Base-by-base conservation (phyloP, 2,113 vertebrate species). In the Barnardius zonarius region DNA sequence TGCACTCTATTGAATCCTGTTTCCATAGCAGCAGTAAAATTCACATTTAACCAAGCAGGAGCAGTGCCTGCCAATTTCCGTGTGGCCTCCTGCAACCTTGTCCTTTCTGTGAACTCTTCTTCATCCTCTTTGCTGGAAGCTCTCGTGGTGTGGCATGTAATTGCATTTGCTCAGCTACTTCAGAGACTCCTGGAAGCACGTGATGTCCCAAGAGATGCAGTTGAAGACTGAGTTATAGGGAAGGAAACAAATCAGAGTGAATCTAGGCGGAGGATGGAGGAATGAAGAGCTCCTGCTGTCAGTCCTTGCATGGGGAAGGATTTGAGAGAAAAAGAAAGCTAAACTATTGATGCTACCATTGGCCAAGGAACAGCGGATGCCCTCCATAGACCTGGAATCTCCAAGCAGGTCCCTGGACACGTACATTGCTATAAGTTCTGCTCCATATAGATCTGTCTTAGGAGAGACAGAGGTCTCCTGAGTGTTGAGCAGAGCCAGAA, bases 1-100 rank as follows among this genome's bases (percentile, higher is more conserved):
- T 72, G 43, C 6, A 7, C 27, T 84, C 35, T 79, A 46, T 24
- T 35, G 77, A 69, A 64, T 48, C 44, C 33, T 83, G 89, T 95
- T 94, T 91, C 95, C 84, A 94, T 89, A 82, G 94, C 81, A 96
- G 93, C 91, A 69, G 89, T 48, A 92, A 93, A 92, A 95, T 76
- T 92, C 69, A 62, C 11, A 0, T 92, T 87, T 82, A 91, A 89
- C 79, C 83, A 86, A 68, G 90, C n/a, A 69, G 69, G 83, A 95
- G 77, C 74, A n/a, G 48, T 0, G 43, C 35, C 77, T 91, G 93
- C 83, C 66, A 41, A 79, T 89, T 95, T 92, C 67, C 57, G 3
- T 8, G 66, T 68, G 70, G 73, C 83, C 88, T 92, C 77, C 89
- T 82, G 69, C 87, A 91, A 82, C 83, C 66, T 66, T 79, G 89